Conservation (phyloP, 2,888 invertebrate genomes). For the Dugesia japonica region DNA sequence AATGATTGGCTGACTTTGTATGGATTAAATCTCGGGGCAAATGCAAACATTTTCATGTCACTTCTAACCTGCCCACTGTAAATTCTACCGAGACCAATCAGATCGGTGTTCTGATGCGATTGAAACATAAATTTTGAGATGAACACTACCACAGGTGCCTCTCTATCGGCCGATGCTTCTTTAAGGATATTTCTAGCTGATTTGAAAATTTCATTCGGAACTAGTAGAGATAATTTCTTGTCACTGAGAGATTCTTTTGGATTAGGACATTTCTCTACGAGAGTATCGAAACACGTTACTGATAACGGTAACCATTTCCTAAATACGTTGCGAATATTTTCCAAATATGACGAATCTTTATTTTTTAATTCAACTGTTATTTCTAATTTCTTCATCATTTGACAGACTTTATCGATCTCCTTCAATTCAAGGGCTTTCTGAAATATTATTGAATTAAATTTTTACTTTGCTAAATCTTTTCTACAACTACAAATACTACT, state of each 20-base stretch:
- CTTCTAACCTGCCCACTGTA: not conserved
- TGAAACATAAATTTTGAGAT: not conserved
- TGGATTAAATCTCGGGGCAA: not conserved
- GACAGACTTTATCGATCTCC: not conserved
- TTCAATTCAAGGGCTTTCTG: not conserved
- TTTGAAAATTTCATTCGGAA: not conserved
- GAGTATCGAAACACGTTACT: not conserved
- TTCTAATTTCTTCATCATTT: not conserved
- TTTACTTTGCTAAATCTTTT: too few relatives aligned
- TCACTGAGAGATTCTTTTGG: not conserved
- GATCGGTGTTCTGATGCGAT: not conserved
- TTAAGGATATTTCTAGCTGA: not conserved
- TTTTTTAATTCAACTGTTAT: not conserved
- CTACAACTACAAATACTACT: too few relatives aligned
- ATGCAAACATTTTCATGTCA: not conserved
- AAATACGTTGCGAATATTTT: not conserved
- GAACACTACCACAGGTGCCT: not conserved
- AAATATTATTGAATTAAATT: too few relatives aligned
- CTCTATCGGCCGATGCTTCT: not conserved
- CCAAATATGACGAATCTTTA: not conserved
- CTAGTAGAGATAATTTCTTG: not conserved
- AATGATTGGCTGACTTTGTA: not conserved
- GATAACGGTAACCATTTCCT: not conserved
- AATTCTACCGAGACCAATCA: constrained; percentile 6
- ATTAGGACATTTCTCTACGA: not conserved